Base-by-base conservation (phyloP, 2,797 vertebrate species). In the Notolepis coatsorum region DNA sequence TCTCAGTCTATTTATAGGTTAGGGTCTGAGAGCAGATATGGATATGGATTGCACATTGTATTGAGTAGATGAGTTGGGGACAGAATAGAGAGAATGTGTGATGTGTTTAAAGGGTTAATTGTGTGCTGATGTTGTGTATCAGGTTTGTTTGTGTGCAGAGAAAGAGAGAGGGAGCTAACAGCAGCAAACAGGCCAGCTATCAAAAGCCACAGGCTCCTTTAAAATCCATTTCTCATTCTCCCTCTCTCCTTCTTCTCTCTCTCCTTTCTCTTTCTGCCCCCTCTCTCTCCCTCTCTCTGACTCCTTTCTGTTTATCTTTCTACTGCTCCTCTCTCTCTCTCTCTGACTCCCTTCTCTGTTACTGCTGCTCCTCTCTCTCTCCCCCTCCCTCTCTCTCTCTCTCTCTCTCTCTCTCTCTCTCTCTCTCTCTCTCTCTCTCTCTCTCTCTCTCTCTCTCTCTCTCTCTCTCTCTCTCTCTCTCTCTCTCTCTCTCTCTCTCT, bases 161-260 rank as follows among this genome's bases (percentile, higher is more conserved):
- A 66, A 59, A 74, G 61, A 71, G 73, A 61, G 65, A 77, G 61
- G 75, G 68, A 84, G 85, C 86, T 70, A 72, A 77, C 58, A 35
- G 73, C 60, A 63, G 69, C 80, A 79, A 84, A 85, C 84, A 81
- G 82, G 75, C 78, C 76, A 82, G 75, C 85, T 87, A 88, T 88
- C 84, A 86, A 88, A 89, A 89, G 85, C 87, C 88, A 91, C 85
- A 75, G 85, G 86, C 90, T 88, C 80, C 88, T 90, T 88, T 90
- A 86, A 89, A 89, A 86, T 88, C 81, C 70, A 65, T 71, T 76
- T 84, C 81, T 66, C 52, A 77, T 73, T 65, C 65, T 67, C 66
- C 66, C 76, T 59, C 64, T 71, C 39, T 75, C 59, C 37, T 47
- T 51, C 50, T 15, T 17, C 13, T 18, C 7, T 17, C 10, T 10